Evolutionary conservation across 2,113 vertebrate species (phyloP).

Genomic region (Bubo bubo): DNA sequence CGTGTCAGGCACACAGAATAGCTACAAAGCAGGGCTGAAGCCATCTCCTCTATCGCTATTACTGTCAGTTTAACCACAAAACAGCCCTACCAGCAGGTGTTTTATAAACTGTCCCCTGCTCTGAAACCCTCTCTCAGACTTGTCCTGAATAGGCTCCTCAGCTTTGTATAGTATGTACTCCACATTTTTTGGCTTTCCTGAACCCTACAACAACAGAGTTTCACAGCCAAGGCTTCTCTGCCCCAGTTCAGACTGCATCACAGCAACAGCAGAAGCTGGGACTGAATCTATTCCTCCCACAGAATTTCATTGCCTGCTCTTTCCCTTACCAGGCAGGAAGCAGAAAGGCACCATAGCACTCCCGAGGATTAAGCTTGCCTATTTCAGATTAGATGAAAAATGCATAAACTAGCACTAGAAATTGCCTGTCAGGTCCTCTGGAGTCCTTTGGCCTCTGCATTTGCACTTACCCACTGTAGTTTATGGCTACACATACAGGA

Average conservation of each 20-base stretch:
- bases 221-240: neutral
- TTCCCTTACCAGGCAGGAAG: neutral
- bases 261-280: neutral
- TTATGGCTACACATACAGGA: neutral
- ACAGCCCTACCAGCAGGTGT: neutral
- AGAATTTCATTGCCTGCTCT: neutral
- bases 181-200: neutral
- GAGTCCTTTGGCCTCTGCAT: neutral
- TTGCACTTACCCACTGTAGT: neutral
- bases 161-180: neutral
- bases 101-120: neutral
- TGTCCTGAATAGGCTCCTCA: neutral
- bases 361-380: neutral
- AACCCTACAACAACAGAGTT: neutral
- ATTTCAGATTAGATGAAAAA: neutral
- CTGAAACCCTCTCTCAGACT: neutral
- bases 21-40: neutral
- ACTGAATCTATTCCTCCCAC: neutral
- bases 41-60: neutral
- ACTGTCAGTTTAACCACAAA: slow-evolving; percentile 29
- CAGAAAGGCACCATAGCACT: neutral
- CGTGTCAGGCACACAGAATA: neutral
- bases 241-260: neutral
- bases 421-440: neutral
- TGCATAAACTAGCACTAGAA: neutral